Percentiles rank a stretch among this genome's conserved stretches.
Evolutionary conservation across 30 jellyfish, hydroid and myxozoan genomes (phyloP).

Genomic region (Phacellophora camtschatica): DNA sequence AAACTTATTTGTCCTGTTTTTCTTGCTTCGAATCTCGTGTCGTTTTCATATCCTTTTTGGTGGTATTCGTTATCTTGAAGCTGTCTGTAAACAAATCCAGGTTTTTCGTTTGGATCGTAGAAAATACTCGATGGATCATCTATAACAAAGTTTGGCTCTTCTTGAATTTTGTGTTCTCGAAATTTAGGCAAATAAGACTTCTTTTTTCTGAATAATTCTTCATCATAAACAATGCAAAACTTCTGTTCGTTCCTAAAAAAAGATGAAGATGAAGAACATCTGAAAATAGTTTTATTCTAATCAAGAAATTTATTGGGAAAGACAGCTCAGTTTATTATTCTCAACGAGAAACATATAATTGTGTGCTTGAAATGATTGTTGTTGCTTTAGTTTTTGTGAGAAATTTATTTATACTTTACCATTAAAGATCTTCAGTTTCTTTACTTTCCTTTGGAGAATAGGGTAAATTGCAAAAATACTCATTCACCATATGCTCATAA

Average conservation of each 20-base stretch:
- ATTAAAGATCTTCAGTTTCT: too few species aligned
- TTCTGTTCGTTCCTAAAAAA: slow-evolving; percentile 14
- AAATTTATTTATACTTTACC: too few species aligned
- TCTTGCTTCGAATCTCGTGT: slow-evolving; percentile 18
- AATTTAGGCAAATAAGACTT: slow-evolving; percentile 61
- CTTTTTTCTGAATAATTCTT: slow-evolving; percentile 26
- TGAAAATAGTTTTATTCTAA: too few species aligned
- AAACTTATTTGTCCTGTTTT: slow-evolving; percentile 19
- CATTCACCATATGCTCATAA: too few species aligned
- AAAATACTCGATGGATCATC: slow-evolving; percentile 99
- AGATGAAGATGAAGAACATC: too few species aligned
- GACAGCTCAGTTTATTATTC: too few species aligned
- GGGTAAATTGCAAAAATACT: too few species aligned
- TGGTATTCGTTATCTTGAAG: slow-evolving; percentile 15
- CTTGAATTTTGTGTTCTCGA: slow-evolving; percentile 86
- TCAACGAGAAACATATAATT: too few species aligned
- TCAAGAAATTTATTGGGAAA: too few species aligned
- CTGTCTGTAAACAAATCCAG: slow-evolving; percentile 89
- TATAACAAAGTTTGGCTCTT: slow-evolving; percentile 64
- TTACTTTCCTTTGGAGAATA: too few species aligned
- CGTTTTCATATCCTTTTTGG: neutral
- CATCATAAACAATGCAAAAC: slow-evolving; percentile 18
- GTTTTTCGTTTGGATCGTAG: slow-evolving; percentile 95
- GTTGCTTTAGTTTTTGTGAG: too few species aligned
- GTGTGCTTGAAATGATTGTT: too few species aligned